Evolutionary conservation across 2,113 vertebrate genomes (phyloP).

Genomic region (Myrmophylax atrothorax): DNA sequence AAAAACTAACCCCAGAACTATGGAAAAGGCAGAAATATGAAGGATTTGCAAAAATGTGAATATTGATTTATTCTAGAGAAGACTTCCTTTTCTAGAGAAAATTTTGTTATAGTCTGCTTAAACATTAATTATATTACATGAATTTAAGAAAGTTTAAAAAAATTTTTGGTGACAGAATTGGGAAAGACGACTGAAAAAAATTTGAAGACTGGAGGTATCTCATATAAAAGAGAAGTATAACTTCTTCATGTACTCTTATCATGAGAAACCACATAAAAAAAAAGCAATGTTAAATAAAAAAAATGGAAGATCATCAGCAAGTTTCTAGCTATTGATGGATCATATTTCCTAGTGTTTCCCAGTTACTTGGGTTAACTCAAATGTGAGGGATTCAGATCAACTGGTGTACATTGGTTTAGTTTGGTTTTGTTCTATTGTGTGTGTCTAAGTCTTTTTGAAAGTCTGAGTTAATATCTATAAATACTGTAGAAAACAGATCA

Average conservation of each 20-base stretch:
- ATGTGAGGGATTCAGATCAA: not conserved
- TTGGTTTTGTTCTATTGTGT: not conserved
- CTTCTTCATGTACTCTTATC: not conserved
- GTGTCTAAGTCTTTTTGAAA: not conserved
- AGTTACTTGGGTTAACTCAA: not conserved
- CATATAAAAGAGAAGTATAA: not conserved
- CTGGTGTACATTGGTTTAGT: not conserved
- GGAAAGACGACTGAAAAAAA: not conserved
- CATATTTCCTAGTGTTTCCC: not conserved
- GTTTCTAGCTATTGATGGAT: not conserved
- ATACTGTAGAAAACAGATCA: not conserved
- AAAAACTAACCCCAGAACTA: not conserved
- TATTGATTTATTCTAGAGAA: not conserved
- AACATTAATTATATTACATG: not conserved
- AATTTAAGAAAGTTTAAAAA: not conserved
- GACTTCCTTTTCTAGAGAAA: not conserved
- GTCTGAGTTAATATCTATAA: not conserved
- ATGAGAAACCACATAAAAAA: not conserved
- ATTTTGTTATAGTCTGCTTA: not conserved
- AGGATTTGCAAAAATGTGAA: not conserved
- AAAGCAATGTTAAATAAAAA: not conserved
- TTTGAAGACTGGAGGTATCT: not conserved
- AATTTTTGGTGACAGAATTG: not conserved
- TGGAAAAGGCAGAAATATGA: no score
- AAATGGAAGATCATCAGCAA: not conserved